Conservation (phyloP, 2,797 vertebrate genomes). For the Lemur catta region DNA sequence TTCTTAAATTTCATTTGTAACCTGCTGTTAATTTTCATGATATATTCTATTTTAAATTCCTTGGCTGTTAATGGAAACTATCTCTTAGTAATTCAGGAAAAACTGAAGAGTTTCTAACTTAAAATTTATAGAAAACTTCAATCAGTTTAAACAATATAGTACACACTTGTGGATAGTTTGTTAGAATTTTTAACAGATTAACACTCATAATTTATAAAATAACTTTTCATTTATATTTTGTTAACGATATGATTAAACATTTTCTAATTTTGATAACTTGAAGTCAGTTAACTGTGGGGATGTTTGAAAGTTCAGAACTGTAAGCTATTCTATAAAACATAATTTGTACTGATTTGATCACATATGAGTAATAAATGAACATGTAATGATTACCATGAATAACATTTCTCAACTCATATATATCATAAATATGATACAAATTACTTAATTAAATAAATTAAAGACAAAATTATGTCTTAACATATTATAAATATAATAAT, state of each 20-base stretch:
- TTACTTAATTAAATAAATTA: not conserved
- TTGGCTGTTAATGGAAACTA: not conserved
- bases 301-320: not conserved
- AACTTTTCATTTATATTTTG: not conserved
- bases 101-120: not conserved
- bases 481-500: not conserved
- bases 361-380: not conserved
- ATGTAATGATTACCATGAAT: not conserved
- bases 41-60: not conserved
- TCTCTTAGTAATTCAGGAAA: not conserved
- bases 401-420: not conserved
- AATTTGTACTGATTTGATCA: not conserved
- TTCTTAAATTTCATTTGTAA: conserved; percentile 5
- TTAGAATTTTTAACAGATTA: not conserved
- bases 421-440: not conserved
- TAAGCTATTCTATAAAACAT: not conserved
- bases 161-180: not conserved
- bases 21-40: not conserved
- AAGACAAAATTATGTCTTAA: not conserved
- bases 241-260: not conserved
- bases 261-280: not conserved
- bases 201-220: not conserved
- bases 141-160: not conserved
- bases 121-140: not conserved
- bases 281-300: not conserved